Base-by-base conservation (phyloP, 2,113 vertebrate genomes). In the Scartelaos histophorus region DNA sequence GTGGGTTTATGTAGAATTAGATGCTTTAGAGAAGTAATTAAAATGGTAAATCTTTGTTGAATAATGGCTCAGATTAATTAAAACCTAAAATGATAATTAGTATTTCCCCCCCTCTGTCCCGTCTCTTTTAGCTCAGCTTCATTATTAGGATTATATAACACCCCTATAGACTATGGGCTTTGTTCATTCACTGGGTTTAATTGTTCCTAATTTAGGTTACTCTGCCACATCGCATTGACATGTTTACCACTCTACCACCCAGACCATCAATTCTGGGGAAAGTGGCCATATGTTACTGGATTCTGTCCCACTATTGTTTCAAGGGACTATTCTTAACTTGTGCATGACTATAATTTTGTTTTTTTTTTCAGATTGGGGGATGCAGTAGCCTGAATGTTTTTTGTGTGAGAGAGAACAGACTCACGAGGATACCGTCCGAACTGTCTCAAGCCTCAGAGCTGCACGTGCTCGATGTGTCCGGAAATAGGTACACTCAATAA, bases 381-480 rank as follows among this genome's bases (percentile, higher is more conserved):
- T 99, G 97, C 93, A 93, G 94, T 76, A 93, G 94, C 85, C 95
- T 99, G 68, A 99, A 96, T 7, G 96, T 99, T 66, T 95, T 99
- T 87, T 98, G 96, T 58, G 91, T 99, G 34, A 94, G 98, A 81
- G 97, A 98, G 85, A 99, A 99, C 88, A 91, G 91, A 74, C 93
- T 99, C 56, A 94, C 89, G 15, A 92, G 94, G 83, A 95, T 99
- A 83, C 98, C 98, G 0, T 70, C 96, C 5, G 97, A 99, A 89
- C 91, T 99, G 88, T 97, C 97, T 0, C 95, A 97, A 83, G 97
- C 97, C 13, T 90, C 94, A 35, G 97, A 99, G 35, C 95, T 99
- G 79, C 98, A 99, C 1, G 97, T 99, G 71, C 90, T 99, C 0
- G 97, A 99, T 34, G 93, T 99, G 73, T 97, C 98, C 79, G 97